Percentiles rank a stretch among this genome's conserved stretches.
These are phyloP conservation scores for Mythimna ferrago DNA, from an alignment of 2,888 invertebrate genomes.

Conservation along the genomic window DNA sequence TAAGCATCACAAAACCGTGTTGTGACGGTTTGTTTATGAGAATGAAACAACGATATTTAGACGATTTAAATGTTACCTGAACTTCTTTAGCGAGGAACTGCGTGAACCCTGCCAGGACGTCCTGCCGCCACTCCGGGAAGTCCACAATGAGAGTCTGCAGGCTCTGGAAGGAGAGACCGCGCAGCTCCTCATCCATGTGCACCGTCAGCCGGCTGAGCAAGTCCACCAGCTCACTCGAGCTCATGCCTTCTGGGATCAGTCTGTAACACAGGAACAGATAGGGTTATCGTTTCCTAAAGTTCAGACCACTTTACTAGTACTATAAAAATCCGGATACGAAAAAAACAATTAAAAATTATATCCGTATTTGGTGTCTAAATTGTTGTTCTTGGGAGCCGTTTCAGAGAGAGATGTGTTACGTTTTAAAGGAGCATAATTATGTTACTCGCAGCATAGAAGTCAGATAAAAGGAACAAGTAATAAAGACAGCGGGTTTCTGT, in stretches of 20 bases:
- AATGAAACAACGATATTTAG: too few species aligned
- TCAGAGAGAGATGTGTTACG: not conserved
- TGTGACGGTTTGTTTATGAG: too few species aligned
- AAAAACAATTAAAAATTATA: not conserved
- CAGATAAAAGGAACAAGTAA: not conserved
- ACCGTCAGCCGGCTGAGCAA: conserved; percentile 98
- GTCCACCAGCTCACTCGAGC: conserved; percentile 97
- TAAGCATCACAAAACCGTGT: too few species aligned
- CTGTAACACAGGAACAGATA: conserved; percentile 81
- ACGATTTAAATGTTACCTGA: conserved; percentile 78
- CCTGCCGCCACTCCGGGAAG: conserved; percentile 99
- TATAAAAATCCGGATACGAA: not conserved
- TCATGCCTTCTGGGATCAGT: conserved; percentile 99
- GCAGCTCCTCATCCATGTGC: conserved; percentile 99
- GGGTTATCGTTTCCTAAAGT: not conserved
- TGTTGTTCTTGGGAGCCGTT: not conserved
- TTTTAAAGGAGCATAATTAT: not conserved
- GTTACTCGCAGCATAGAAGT: not conserved
- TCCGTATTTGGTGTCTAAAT: not conserved
- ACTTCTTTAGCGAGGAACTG: conserved; percentile 98
- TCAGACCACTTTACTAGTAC: not conserved
- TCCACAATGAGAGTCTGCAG: conserved; percentile 98
- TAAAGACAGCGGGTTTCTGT: not conserved
- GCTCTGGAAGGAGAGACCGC: conserved; percentile 98
- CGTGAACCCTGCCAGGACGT: conserved; percentile 98